Evolutionary conservation across 2,797 vertebrate species (phyloP).

Genomic region (Onychomys torridus): DNA sequence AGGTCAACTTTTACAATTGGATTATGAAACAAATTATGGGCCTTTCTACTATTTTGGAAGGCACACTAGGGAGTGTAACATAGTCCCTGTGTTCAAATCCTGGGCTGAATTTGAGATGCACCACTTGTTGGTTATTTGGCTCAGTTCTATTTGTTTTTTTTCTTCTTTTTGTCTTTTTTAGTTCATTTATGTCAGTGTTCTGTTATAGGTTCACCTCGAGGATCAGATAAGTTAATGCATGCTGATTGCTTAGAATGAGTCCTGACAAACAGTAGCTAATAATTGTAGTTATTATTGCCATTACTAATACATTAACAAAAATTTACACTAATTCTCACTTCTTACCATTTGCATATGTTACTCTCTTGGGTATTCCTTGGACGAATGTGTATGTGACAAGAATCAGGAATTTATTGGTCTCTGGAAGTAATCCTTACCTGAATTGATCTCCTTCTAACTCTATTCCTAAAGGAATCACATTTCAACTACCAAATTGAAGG

Average conservation of each 20-base stretch:
- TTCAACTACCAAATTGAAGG: conserved; percentile 12
- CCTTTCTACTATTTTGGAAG: conserved; percentile 1
- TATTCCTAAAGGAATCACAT: not conserved
- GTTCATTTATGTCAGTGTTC: not conserved
- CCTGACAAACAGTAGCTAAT: not conserved
- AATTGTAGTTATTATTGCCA: not conserved
- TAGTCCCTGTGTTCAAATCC: not conserved
- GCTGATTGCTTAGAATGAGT: conserved; percentile 1
- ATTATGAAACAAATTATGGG: not conserved
- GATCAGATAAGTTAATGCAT: not conserved
- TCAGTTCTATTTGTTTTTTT: not conserved
- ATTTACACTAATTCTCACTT: not conserved
- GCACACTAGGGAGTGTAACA: not conserved
- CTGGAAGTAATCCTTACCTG: conserved; percentile 5
- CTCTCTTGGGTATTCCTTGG: not conserved
- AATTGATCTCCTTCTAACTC: conserved; percentile 35
- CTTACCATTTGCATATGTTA: not conserved
- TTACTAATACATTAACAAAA: conserved; percentile 19
- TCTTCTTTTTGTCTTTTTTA: not conserved
- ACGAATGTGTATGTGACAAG: not conserved
- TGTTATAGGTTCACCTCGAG: not conserved
- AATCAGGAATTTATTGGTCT: not conserved
- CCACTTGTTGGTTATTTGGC: not conserved
- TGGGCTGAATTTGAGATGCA: not conserved
- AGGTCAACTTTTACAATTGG: not conserved